These are phyloP conservation scores for Peromyscus attwateri DNA, from an alignment of 2,797 vertebrate species.

Conservation along the genomic window DNA sequence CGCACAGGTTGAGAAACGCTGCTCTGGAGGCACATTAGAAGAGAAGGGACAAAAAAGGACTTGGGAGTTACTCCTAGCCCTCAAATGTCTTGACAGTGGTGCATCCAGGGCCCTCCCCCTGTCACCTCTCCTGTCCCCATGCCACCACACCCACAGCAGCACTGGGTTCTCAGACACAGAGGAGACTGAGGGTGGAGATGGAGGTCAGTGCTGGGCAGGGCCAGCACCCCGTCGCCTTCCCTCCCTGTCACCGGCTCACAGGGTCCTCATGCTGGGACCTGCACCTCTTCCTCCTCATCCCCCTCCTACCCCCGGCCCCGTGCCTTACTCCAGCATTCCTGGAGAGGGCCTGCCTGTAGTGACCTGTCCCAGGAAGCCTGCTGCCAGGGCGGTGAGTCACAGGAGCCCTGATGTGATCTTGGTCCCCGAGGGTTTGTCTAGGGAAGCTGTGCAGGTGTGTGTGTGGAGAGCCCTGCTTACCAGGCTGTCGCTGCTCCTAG, in stretches of 20 bases:
- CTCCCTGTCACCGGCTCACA: background rate
- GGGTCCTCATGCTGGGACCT: background rate
- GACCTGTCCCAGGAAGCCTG: slow-evolving; percentile 70
- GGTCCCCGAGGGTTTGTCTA: slow-evolving; percentile 37
- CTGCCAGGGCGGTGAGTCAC: slow-evolving; percentile 69
- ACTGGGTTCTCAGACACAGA: background rate
- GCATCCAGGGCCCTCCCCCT: background rate
- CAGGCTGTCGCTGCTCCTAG: background rate
- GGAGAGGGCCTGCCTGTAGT: slow-evolving; percentile 50
- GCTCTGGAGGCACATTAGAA: background rate
- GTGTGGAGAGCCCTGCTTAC: no score
- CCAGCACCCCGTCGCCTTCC: background rate
- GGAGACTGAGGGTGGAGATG: background rate
- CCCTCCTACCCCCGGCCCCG: background rate
- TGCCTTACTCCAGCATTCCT: background rate
- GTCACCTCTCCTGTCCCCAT: accelerated
- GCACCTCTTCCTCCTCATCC: background rate
- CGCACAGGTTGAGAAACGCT: background rate
- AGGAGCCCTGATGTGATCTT: background rate
- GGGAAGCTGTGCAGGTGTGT: background rate
- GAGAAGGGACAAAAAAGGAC: background rate
- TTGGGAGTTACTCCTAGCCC: background rate
- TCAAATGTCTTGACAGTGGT: accelerated
- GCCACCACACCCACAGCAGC: background rate
- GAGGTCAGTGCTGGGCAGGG: background rate